A percentile compares a stretch with the other conserved stretches of the same genome.
phyloP scores from a whole-genome alignment of 2,888 invertebrate genomes.

The Nephrotoma appendiculata region DNA sequence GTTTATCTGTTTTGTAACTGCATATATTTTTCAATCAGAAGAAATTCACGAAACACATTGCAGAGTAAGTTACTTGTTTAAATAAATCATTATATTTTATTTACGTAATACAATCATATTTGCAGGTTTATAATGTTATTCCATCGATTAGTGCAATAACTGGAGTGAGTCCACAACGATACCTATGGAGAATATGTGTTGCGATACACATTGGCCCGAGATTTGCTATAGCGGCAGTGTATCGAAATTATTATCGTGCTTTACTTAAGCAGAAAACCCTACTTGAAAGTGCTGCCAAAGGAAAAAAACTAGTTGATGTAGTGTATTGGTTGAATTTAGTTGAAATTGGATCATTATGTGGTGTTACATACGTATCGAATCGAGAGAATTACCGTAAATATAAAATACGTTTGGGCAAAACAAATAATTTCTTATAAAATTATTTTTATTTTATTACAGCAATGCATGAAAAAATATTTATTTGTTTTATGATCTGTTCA shows the following conservation, averaged over 20 bases:
- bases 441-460: conserved; percentile 39
- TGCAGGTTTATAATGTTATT: conserved; percentile 82
- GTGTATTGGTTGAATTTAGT: conserved; percentile 73
- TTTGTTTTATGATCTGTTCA: conserved; percentile 76
- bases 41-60: conserved; percentile 93
- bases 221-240: conserved; percentile 74
- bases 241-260: conserved; percentile 65
- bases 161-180: conserved; percentile 81
- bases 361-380: conserved; percentile 87
- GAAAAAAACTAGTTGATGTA: conserved; percentile 47
- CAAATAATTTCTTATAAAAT: not conserved
- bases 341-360: conserved; percentile 74
- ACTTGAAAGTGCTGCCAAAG: conserved; percentile 22
- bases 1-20: conserved; percentile 75
- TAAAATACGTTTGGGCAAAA: not conserved
- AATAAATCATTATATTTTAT: not conserved
- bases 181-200: conserved; percentile 83
- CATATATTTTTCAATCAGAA: conserved; percentile 80
- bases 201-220: conserved; percentile 86
- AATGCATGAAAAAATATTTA: conserved; percentile 80
- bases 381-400: conserved; percentile 89
- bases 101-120: not conserved
- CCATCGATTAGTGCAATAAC: conserved; percentile 94
- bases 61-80: conserved; percentile 46
- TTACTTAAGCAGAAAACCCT: conserved; percentile 40